Base-by-base conservation (phyloP, 2,113 vertebrate species). In the Pangasianodon hypophthalmus region DNA sequence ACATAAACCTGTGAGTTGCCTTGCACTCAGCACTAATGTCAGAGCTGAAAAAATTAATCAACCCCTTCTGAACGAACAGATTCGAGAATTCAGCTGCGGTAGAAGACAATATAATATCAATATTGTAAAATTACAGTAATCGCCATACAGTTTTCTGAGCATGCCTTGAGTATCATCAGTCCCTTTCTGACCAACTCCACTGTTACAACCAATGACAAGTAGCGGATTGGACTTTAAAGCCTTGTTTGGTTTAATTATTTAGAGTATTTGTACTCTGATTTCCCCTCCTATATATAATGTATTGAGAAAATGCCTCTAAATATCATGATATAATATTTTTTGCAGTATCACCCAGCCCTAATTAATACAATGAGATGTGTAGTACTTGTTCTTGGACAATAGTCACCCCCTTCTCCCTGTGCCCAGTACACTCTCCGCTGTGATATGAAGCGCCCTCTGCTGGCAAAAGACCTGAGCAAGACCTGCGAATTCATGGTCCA, bases 401-500 rank as follows among this genome's bases (percentile, higher is more conserved):
- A 9, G n/a, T 84, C 54, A 69, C 44, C 60, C 18, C 4, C 3
- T 21, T 69, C 37, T 82, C 88, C 18, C 0, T 75, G 58, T 88
- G 44, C 85, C 16, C 85, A 99, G 98, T 99, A 99, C 90, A 97
- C 95, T 0, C 96, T 99, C 16, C 97, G 98, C 90, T 99, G 98
- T 93, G 98, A 99, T 93, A 96, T 99, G 97, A 96, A 96, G 89
- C 97, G 98, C 52, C 96, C 98, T 5, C 96, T 99, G 92, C 87
- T 99, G 94, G 97, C 98, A 26, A 99, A 99, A 95, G 98, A 99
- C 94, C 92, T 99, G 88, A 98, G 94, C 69, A 98, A 98, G 96
- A 98, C 95, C 83, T 98, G 97, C 71, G 98, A 99, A 91, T 99
- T 99, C 95, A 99, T 99, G 89, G 95, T 99, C 0, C 98, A 99